Percentiles rank a stretch among this genome's conserved stretches.
Conservation (phyloP, 2,888 invertebrate species). For the Chorisops tibialis region DNA sequence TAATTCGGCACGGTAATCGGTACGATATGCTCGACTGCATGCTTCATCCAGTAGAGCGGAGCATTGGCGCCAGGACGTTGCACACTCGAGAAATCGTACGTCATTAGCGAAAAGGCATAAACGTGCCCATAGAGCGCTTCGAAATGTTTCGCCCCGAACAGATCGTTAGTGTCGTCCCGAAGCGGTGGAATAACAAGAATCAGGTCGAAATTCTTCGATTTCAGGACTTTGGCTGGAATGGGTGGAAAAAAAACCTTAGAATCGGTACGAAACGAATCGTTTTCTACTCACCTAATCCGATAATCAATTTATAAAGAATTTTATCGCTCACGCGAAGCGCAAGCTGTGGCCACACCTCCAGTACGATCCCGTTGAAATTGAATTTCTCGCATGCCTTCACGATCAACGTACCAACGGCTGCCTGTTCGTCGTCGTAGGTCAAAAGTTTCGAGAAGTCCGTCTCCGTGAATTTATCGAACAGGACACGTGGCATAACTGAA, state of each 20-base stretch:
- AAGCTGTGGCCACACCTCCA: slow-evolving; percentile 88
- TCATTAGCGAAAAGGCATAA: slow-evolving; percentile 91
- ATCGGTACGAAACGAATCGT: neutral
- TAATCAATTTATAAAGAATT: slow-evolving; percentile 62
- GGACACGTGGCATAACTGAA: slow-evolving; percentile 80
- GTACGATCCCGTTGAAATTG: slow-evolving; percentile 83
- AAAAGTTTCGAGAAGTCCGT: slow-evolving; percentile 73
- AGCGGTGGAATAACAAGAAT: slow-evolving; percentile 78
- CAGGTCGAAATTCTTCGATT: slow-evolving; percentile 57
- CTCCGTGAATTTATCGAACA: slow-evolving; percentile 83
- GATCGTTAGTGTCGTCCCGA: slow-evolving; percentile 58
- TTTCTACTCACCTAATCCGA: slow-evolving; percentile 57
- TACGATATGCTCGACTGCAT: slow-evolving; percentile 71
- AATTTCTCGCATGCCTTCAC: slow-evolving; percentile 68
- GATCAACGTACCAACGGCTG: slow-evolving; percentile 66
- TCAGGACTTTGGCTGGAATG: slow-evolving; percentile 57
- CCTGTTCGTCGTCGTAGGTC: slow-evolving; percentile 63
- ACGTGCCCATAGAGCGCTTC: slow-evolving; percentile 72
- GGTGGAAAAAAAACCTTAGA: too few relatives aligned
- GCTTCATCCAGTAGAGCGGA: slow-evolving; percentile 76
- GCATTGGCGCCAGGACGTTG: slow-evolving; percentile 87
- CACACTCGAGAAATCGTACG: slow-evolving; percentile 86
- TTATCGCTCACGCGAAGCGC: slow-evolving; percentile 61
- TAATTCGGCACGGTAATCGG: slow-evolving; percentile 55
- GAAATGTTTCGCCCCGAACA: slow-evolving; percentile 73